Conservation (phyloP, 1,140 invertebrate genomes). For the Zaprionus ornatus region DNA sequence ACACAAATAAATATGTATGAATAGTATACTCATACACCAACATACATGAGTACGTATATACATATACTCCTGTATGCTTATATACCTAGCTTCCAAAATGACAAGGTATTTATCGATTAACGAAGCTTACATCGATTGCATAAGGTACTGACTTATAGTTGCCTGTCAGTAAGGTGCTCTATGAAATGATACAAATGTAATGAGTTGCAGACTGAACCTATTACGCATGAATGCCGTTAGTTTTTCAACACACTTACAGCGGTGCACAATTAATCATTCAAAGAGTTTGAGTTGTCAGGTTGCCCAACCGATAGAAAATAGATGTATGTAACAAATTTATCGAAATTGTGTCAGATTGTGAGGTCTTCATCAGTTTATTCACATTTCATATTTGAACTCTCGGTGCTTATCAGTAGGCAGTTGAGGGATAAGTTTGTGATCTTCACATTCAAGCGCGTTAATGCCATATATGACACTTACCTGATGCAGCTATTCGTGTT, state of each 20-base stretch:
- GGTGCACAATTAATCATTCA: constrained; percentile 50
- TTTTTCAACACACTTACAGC: constrained; percentile 26
- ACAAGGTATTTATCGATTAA: constrained; percentile 64
- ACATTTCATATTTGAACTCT: constrained; percentile 30
- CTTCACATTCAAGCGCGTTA: constrained; percentile 14
- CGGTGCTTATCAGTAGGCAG: constrained; percentile 24
- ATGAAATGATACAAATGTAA: constrained; percentile 52
- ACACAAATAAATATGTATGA: constrained; percentile 5
- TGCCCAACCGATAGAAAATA: constrained; percentile 11
- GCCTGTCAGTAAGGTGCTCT: constrained; percentile 48
- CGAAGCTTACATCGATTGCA: constrained; percentile 36
- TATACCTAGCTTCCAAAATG: constrained; percentile 21
- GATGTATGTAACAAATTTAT: constrained; percentile 17
- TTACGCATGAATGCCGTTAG: constrained; percentile 37
- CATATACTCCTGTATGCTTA: constrained; percentile 20
- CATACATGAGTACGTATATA: background rate
- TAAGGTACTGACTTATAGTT: constrained; percentile 33
- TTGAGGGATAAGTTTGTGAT: constrained; percentile 10
- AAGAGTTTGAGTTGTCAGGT: constrained; percentile 9
- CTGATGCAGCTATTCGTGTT: constrained; percentile 40
- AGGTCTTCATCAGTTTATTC: constrained; percentile 39
- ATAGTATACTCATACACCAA: background rate
- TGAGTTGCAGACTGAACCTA: constrained; percentile 43
- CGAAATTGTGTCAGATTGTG: constrained; percentile 26
- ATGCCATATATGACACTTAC: constrained; percentile 40